Conservation (phyloP, 2,113 vertebrate species). For the Elephantulus edwardii region DNA sequence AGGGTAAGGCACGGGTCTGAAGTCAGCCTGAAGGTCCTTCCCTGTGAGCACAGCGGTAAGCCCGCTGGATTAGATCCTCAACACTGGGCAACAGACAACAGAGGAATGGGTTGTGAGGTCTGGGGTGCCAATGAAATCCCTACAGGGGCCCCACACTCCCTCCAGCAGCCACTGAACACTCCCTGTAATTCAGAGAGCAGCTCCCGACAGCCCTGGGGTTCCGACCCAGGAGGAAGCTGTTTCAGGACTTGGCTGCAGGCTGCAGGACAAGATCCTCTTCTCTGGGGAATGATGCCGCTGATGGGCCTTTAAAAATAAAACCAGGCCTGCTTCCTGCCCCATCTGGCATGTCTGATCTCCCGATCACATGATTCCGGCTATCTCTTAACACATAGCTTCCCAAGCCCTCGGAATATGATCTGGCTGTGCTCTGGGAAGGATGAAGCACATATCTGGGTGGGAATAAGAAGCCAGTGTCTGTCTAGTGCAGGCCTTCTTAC, state of each 20-base stretch:
- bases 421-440: background rate
- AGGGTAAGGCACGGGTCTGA: background rate
- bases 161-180: background rate
- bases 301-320: slow-evolving; percentile 66
- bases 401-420: slow-evolving; percentile 24
- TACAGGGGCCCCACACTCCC: background rate
- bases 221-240: background rate
- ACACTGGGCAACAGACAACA: background rate
- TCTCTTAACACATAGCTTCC: slow-evolving; percentile 59
- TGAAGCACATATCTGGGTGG: slow-evolving; percentile 27
- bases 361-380: background rate
- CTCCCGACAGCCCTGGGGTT: background rate
- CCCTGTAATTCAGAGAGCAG: background rate
- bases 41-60: no score
- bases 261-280: slow-evolving; percentile 19
- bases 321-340: slow-evolving; percentile 42
- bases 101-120: background rate
- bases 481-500: slow-evolving; percentile 61
- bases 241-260: slow-evolving; percentile 38
- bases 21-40: background rate
- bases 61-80: no score
- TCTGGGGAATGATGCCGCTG: slow-evolving; percentile 28
- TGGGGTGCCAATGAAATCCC: background rate
- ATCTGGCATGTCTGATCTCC: slow-evolving; percentile 57
- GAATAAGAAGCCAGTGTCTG: slow-evolving; percentile 54